Base-by-base conservation (phyloP, 2,113 vertebrate species). In the Chlorocebus sabaeus region DNA sequence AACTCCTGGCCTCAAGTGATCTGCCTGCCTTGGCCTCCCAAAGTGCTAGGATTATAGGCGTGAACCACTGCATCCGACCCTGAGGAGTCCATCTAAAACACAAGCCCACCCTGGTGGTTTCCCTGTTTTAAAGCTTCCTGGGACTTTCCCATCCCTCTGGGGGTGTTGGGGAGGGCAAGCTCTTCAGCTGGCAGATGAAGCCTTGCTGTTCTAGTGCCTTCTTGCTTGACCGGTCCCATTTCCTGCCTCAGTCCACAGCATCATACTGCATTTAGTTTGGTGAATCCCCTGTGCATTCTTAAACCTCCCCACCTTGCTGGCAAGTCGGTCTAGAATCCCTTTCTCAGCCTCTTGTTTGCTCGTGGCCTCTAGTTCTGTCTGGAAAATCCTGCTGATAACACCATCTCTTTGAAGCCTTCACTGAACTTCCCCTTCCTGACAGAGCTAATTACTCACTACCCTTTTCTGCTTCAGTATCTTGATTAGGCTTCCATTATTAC, bases 201-300 rank as follows among this genome's bases (percentile, higher is more conserved):
- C n/a, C 40, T 43, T 8, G 11, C 11, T 73, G 22, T 38, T 20
- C 86, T 38, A 1, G 43, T 0, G 0, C 16, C 80, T 81, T 85
- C 89, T 94, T 68, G 79, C 48, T 61, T 50, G 35, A 45, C 57
- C 1, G 10, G 43, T 82, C n/a, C 52, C 38, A 11, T 59, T 91
- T 78, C 81, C 45, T 32, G 68, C 55, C 72, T 73, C 5, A 6
- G 12, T 72, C 55, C 30, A 1, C 59, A 22, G 6, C 1, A 16
- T 32, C 67, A 2, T 7, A 5, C 20, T 12, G 45, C 30, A 35
- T 48, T 18, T 20, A 11, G 82, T 45, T 38, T 23, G 22, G 20
- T 0, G n/a, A 78, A 20, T 45, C 20, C 30, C 38, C 16, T 0
- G 0, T 10, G 32, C 6, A 1, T 50, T 76, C 50, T 64, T 25